Conservation (phyloP, 1,140 invertebrate genomes). For the Ditylenchus dipsaci region DNA sequence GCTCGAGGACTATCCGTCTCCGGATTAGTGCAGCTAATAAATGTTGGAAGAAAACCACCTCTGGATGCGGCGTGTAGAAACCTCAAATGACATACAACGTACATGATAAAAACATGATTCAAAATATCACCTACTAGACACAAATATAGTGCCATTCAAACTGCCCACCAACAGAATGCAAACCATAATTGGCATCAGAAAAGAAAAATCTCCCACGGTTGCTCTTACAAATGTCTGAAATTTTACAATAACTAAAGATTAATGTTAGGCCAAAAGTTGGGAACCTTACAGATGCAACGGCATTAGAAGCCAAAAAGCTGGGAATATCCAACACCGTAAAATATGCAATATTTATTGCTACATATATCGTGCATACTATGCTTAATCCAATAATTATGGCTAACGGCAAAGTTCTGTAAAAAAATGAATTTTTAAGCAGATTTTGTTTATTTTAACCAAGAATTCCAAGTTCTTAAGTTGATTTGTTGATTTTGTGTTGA, state of each 20-base stretch:
- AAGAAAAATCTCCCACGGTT: conserved; percentile 42
- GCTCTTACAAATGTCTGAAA: conserved; percentile 47
- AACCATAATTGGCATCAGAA: conserved; percentile 51
- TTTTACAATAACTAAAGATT: neutral
- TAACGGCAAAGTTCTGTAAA: conserved; percentile 39
- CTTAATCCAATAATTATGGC: conserved; percentile 47
- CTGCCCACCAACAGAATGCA: conserved; percentile 47
- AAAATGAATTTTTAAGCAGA: no score
- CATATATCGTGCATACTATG: conserved; percentile 41
- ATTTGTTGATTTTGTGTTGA: no score
- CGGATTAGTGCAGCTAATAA: conserved; percentile 42
- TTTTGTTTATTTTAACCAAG: no score
- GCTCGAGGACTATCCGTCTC: conserved; percentile 42
- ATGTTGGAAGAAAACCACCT: conserved; percentile 44
- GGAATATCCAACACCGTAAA: conserved; percentile 37
- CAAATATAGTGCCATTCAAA: neutral
- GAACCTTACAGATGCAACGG: conserved; percentile 37
- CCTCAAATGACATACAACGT: conserved; percentile 1
- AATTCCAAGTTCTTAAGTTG: no score
- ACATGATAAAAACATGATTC: neutral
- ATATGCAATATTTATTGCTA: conserved; percentile 44
- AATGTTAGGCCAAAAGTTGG: neutral
- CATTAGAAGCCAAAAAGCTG: conserved; percentile 31
- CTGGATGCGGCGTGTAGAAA: conserved; percentile 51
- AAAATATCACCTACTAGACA: neutral